phyloP scores from a whole-genome alignment of 53 echinoderm and acorn worm genomes.

The Pentamera pediparva region DNA sequence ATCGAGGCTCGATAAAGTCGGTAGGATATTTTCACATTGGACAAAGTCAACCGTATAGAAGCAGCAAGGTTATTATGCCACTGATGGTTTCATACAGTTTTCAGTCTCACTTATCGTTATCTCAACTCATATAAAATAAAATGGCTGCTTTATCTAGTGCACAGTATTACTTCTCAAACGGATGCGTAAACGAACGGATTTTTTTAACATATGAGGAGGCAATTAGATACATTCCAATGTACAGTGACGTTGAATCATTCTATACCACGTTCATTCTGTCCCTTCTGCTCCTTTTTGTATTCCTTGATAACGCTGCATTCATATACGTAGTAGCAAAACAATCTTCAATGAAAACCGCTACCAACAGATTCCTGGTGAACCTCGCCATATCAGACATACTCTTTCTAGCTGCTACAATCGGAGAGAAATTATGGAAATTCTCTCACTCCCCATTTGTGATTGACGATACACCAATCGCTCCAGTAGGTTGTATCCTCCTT shows the following conservation, averaged over 20 bases:
- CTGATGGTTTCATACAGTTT: no score
- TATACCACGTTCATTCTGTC: slow-evolving; percentile 60
- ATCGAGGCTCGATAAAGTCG: no score
- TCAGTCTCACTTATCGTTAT: no score
- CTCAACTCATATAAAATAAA: no score
- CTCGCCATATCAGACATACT: slow-evolving; percentile 75
- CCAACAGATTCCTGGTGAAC: slow-evolving; percentile 80
- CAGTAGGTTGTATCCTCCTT: slow-evolving; percentile 56
- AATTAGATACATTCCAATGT: background rate
- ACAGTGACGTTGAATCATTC: slow-evolving; percentile 47
- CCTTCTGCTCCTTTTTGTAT: slow-evolving; percentile 52
- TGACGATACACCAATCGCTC: slow-evolving; percentile 56
- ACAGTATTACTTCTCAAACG: no score
- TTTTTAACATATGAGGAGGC: background rate
- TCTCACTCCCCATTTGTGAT: slow-evolving; percentile 51
- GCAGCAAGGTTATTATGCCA: no score
- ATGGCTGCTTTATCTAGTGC: no score
- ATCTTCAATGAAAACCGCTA: slow-evolving; percentile 75
- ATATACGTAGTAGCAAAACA: slow-evolving; percentile 72
- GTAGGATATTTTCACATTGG: no score
- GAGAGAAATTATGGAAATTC: slow-evolving; percentile 61
- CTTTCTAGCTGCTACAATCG: slow-evolving; percentile 67
- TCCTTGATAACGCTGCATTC: slow-evolving; percentile 71
- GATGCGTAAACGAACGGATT: background rate
- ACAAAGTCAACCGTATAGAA: no score